Evolutionary conservation across 2,797 vertebrate genomes (phyloP), one percentile per base, ranked within the genome.

Genomic region (Schizothorax lantsangensis): DNA sequence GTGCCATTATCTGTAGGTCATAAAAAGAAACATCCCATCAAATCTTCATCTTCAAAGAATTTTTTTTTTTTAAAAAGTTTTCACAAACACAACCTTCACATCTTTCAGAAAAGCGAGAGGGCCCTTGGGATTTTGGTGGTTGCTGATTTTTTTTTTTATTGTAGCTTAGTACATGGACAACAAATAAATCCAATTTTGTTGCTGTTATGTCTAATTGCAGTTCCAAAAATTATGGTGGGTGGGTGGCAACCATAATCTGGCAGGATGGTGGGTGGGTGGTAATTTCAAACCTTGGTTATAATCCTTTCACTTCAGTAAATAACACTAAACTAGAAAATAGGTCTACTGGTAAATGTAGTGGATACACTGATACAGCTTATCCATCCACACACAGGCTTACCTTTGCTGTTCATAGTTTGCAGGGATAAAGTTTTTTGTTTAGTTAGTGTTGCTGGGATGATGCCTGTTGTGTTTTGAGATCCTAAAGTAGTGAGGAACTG

Each of bases 1-100:
- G 87, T 69, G 5, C 78, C 84, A 83, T 92, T 93, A 90, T 94
- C 95, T 96, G 89, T 17, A 43, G 21, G 6, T 84, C 81, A 83
- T 59, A 10, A 82, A 81, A 85, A 45, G 88, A 21, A 59, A 43
- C 6, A n/a, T 49, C 45, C 21, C 38, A 49, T 68, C 80, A 82
- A 71, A 3, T 30, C n/a, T 66, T 23, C 7, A 38, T 52, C 19
- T 62, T 66, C n/a, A 33, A 47, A 49, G 66, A 33, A 15, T n/a
- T n/a, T n/a, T n/a, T n/a, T n/a, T n/a, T 64, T 64, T 15, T 64
- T 33, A 14, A 36, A 54, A 62, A 36, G 4, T 52, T 14, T 1
- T 14, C 2, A 9, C 26, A 33, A 49, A 54, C 9, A 21, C 26
- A 52, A 23, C 17, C 1, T 11, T 54, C 14, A 62, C 12, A 62